A percentile compares a stretch with the other conserved stretches of the same genome.
Conservation (phyloP, 2,888 invertebrate species). For the Euproctis similis region DNA sequence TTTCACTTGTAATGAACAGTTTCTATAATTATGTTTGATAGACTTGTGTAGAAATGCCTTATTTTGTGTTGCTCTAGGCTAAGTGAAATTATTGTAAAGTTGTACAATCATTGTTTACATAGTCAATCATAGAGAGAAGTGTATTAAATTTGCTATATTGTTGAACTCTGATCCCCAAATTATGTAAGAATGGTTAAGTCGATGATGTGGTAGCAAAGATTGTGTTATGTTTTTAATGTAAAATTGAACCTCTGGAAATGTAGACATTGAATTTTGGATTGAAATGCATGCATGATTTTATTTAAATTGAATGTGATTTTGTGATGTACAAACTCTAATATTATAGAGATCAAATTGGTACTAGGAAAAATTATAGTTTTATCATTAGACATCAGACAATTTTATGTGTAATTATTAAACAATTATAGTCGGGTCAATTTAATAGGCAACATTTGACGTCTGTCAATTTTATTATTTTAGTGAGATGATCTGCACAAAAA, state of each 20-base stretch:
- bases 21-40: conserved; percentile 46
- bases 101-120: conserved; percentile 45
- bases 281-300: conserved; percentile 25
- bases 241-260: conserved; percentile 46
- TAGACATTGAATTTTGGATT: conserved; percentile 38
- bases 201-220: conserved; percentile 28
- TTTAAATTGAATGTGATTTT: conserved; percentile 15
- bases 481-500: too few species aligned
- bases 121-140: conserved; percentile 36
- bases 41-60: conserved; percentile 64
- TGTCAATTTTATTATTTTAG: too few species aligned
- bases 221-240: conserved; percentile 30
- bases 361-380: too few species aligned
- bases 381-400: too few species aligned
- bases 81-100: conserved; percentile 58
- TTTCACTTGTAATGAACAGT: conserved; percentile 36
- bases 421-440: too few species aligned
- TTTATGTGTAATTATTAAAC: too few species aligned
- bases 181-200: conserved; percentile 32
- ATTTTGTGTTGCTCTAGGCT: conserved; percentile 68
- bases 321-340: conserved; percentile 12
- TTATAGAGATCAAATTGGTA: too few species aligned
- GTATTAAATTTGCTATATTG: conserved; percentile 40
- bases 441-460: too few species aligned
- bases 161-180: conserved; percentile 35